A percentile compares a stretch with the other conserved stretches of the same genome.
phyloP scores from a whole-genome alignment of 2,888 invertebrate genomes.

The Acanthosepion lycidas region DNA sequence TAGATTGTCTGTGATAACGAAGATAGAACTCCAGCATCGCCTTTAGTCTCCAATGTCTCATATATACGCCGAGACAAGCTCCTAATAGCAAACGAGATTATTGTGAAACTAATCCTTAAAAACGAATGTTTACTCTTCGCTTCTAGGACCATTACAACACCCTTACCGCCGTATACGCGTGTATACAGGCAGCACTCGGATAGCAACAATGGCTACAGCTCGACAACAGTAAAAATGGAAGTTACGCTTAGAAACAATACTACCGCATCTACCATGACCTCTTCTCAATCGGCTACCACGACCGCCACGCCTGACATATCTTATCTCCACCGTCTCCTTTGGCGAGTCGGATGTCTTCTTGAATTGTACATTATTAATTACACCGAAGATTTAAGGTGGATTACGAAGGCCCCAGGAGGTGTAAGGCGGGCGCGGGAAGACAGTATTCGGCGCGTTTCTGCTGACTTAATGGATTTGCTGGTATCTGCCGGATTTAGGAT shows the following conservation, averaged over 20 bases:
- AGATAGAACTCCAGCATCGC: too few relatives aligned
- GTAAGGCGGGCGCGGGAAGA: neutral
- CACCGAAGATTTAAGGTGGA: neutral
- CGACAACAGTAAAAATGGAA: neutral
- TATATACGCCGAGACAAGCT: too few relatives aligned
- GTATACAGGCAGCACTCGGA: neutral
- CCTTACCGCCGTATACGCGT: neutral
- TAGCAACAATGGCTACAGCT: neutral
- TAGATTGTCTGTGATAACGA: too few relatives aligned
- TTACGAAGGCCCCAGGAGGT: neutral
- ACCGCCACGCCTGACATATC: neutral
- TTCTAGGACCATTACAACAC: neutral
- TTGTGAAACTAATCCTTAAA: neutral
- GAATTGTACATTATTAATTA: conserved; percentile 22
- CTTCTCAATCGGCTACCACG: neutral
- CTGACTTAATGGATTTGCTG: neutral
- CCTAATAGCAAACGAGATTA: too few relatives aligned
- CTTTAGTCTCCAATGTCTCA: too few relatives aligned
- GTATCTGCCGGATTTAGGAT: neutral
- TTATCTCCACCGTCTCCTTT: neutral
- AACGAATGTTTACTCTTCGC: neutral
- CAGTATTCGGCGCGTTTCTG: neutral
- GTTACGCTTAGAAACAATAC: neutral
- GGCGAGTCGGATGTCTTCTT: conserved; percentile 20
- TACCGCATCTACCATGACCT: neutral